Evolutionary conservation across 2,797 vertebrate genomes (phyloP).

Genomic region (Leptodactylus fallax): DNA sequence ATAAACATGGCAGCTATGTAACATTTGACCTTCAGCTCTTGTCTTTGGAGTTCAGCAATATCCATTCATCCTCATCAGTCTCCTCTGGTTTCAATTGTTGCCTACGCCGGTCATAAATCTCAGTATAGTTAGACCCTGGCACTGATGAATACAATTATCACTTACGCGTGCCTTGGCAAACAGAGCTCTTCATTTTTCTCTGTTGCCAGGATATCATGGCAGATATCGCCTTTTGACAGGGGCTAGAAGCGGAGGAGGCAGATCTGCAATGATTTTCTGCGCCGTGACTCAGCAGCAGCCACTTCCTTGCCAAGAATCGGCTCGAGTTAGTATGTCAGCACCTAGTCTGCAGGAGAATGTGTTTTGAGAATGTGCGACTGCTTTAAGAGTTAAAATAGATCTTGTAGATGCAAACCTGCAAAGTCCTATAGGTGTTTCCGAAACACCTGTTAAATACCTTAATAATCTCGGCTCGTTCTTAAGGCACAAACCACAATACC

Average conservation of each 20-base stretch:
- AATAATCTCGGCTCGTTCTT: too few relatives aligned
- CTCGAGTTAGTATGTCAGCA: not conserved
- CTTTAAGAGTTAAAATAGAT: not conserved
- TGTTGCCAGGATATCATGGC: conserved; percentile 28
- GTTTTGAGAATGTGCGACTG: not conserved
- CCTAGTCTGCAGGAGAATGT: not conserved
- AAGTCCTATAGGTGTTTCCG: too few relatives aligned
- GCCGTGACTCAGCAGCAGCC: conserved; percentile 28
- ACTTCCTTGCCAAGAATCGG: not conserved
- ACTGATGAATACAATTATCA: conserved; percentile 16
- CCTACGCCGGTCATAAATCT: conserved; percentile 22
- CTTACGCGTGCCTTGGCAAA: conserved; percentile 5
- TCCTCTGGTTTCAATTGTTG: conserved; percentile 25
- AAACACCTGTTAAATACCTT: too few relatives aligned
- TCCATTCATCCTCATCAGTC: not conserved
- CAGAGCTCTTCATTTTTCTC: not conserved
- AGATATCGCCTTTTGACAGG: conserved; percentile 21
- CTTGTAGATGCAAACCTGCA: too few relatives aligned
- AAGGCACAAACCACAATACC: too few relatives aligned
- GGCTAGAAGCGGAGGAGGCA: conserved; percentile 1
- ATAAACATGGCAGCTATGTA: not conserved
- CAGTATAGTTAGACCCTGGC: conserved; percentile 33
- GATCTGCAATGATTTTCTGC: not conserved
- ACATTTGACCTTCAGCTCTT: conserved; percentile 23
- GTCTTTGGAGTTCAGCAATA: not conserved